phyloP scores from a whole-genome alignment of 2,888 invertebrate genomes.

The Eilema griseolum region DNA sequence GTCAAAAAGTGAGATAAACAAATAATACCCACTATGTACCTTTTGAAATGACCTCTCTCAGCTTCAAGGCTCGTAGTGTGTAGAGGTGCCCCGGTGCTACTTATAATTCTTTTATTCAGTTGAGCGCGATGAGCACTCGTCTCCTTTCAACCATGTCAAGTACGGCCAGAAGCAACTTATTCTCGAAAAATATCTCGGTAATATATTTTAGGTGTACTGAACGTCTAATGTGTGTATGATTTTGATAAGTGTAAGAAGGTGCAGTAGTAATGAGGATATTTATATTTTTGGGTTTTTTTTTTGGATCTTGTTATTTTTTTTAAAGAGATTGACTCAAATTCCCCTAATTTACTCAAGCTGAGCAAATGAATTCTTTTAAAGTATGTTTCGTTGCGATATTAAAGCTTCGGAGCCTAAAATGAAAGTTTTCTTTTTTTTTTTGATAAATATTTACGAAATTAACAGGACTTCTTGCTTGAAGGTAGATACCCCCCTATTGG shows the following conservation, averaged over 20 bases:
- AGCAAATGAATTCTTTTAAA: too few species aligned
- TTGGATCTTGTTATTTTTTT: too few species aligned
- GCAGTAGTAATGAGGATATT: background rate
- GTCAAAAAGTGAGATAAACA: background rate
- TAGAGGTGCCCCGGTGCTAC: conserved; percentile 36
- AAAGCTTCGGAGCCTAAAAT: background rate
- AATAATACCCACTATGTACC: background rate
- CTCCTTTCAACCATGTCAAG: conserved; percentile 29
- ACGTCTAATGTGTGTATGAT: too few species aligned
- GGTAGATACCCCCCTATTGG: too few species aligned
- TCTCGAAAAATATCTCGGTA: conserved; percentile 13
- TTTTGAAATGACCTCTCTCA: background rate
- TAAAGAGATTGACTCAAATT: too few species aligned
- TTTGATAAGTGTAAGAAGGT: background rate
- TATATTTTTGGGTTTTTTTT: too few species aligned
- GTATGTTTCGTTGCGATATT: background rate
- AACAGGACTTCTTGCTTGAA: too few species aligned
- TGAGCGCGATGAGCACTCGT: conserved; percentile 37
- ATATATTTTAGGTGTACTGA: background rate
- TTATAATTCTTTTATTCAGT: conserved; percentile 47
- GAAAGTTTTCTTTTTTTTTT: too few species aligned
- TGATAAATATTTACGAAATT: too few species aligned
- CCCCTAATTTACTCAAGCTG: too few species aligned
- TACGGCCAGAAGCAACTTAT: conserved; percentile 22
- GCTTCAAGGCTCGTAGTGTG: conserved; percentile 1